Conservation (phyloP, 2,888 invertebrate species). For the Adineta ricciae region DNA sequence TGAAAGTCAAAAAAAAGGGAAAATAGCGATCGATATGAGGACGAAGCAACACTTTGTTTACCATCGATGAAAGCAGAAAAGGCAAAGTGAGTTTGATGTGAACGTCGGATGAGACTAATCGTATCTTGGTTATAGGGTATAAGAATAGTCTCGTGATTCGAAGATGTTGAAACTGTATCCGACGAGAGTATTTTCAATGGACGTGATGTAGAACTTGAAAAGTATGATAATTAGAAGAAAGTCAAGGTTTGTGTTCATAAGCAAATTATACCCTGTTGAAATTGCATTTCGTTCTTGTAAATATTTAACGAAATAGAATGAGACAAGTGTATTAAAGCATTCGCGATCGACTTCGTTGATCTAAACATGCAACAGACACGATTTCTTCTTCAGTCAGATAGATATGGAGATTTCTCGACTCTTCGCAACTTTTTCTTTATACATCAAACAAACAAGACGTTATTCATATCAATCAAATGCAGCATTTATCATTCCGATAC, state of each 20-base stretch:
- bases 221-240: not conserved
- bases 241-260: not conserved
- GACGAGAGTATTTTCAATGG: not conserved
- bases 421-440: too few relatives aligned
- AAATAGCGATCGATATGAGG: not conserved
- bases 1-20: not conserved
- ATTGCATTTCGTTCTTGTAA: not conserved
- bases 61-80: not conserved
- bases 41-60: not conserved
- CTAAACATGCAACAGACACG: not conserved
- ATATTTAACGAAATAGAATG: conserved; percentile 19
- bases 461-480: too few relatives aligned
- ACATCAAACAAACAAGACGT: too few relatives aligned
- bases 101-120: not conserved
- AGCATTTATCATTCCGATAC: too few relatives aligned
- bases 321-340: conserved; percentile 8
- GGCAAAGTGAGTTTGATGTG: not conserved
- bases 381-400: too few relatives aligned
- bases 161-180: not conserved
- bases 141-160: not conserved
- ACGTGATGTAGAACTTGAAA: not conserved
- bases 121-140: not conserved
- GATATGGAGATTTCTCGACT: too few relatives aligned
- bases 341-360: not conserved
- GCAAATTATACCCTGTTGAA: not conserved